Evolutionary conservation across 2,113 vertebrate species (phyloP).

Genomic region (Verasper variegatus): DNA sequence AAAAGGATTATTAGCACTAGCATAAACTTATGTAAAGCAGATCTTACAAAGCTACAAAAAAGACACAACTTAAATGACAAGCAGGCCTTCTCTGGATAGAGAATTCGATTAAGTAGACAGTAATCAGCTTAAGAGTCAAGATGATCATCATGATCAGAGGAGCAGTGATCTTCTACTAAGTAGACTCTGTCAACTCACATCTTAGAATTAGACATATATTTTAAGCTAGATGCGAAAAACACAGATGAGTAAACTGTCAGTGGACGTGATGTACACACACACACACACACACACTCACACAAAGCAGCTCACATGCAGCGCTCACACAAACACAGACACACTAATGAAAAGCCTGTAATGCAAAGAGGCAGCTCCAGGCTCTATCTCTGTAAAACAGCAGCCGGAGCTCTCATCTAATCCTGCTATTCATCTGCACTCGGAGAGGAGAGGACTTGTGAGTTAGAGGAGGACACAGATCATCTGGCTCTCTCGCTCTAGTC

Average conservation of each 20-base stretch:
- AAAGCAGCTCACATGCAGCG: conserved; percentile 19
- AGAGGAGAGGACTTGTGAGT: conserved; percentile 30
- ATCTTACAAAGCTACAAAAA: no score
- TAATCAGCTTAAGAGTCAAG: neutral
- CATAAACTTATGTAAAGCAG: neutral
- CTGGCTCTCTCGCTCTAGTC: neutral
- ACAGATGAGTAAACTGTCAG: conserved; percentile 20
- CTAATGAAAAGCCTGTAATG: conserved; percentile 36
- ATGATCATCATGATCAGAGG: conserved; percentile 12
- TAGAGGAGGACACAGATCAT: conserved; percentile 9
- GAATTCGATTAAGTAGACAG: conserved; percentile 28
- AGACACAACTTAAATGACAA: neutral
- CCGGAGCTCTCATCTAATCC: conserved; percentile 42
- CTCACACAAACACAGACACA: conserved; percentile 12
- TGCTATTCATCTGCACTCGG: conserved; percentile 33
- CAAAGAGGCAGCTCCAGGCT: conserved; percentile 38
- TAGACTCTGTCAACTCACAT: conserved; percentile 4
- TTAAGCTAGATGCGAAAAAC: neutral
- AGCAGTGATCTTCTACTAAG: conserved; percentile 19
- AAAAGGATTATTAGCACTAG: neutral
- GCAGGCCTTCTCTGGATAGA: neutral
- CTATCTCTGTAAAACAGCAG: conserved; percentile 53
- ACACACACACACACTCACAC: neutral
- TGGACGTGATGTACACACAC: neutral
- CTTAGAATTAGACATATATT: conserved; percentile 27